Conservation (phyloP, 2,797 vertebrate genomes). For the Hipposideros larvatus region DNA sequence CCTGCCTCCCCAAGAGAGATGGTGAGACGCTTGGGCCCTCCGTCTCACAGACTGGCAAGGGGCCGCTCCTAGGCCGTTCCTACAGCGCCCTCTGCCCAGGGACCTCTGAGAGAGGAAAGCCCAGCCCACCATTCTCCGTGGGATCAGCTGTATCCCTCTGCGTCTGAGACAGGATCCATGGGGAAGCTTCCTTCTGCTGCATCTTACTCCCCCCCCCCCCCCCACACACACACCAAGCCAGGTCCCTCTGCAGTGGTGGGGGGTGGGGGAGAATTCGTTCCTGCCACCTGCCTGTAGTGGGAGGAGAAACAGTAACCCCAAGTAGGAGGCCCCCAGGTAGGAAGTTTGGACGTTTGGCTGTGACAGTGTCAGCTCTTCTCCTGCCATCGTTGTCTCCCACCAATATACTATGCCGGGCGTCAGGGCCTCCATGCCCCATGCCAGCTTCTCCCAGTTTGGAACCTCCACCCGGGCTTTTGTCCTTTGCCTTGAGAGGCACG, state of each 20-base stretch:
- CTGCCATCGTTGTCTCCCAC: conserved; percentile 40
- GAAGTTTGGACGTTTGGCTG: conserved; percentile 64
- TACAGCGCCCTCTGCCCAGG: not conserved
- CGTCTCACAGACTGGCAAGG: not conserved
- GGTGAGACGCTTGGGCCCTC: conserved; percentile 19
- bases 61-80: conserved; percentile 21
- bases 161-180: not conserved
- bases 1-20: not conserved
- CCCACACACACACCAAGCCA: not conserved
- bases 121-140: not conserved
- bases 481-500: conserved; percentile 27
- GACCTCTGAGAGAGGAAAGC: not conserved
- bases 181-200: conserved; percentile 49
- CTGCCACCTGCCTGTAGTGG: conserved; percentile 74
- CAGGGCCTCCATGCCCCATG: not conserved
- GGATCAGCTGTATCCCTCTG: not conserved
- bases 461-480: not conserved
- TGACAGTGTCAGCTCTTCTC: conserved; percentile 2
- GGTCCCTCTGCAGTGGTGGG: conserved; percentile 70
- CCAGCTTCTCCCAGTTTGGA: conserved; percentile 9
- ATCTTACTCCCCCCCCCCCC: not conserved
- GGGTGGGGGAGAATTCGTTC: conserved; percentile 58
- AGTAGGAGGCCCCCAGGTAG: conserved; percentile 21
- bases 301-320: conserved; percentile 62
- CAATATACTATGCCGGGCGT: not conserved